These are phyloP conservation scores for Silvanus unidentatus DNA, from an alignment of 2,888 invertebrate genomes.

Conservation along the genomic window DNA sequence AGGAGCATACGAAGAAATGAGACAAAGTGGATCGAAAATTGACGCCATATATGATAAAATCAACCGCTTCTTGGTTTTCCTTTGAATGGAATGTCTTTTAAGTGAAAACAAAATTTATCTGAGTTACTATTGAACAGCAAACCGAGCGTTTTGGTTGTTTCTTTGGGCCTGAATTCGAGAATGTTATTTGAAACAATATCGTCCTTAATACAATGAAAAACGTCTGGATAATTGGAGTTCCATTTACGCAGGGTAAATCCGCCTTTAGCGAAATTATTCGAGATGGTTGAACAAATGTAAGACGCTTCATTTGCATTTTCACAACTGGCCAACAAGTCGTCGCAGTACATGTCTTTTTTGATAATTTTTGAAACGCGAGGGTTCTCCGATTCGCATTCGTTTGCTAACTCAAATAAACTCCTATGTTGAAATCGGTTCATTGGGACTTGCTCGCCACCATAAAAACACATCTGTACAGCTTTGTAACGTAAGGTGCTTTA, in stretches of 20 bases:
- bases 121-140: too few species aligned
- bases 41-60: slow-evolving; percentile 13
- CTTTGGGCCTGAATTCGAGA: slow-evolving; percentile 1
- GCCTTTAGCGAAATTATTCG: slow-evolving; percentile 7
- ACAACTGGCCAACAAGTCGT: slow-evolving; percentile 16
- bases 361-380: too few species aligned
- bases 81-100: too few species aligned
- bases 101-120: too few species aligned
- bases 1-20: slow-evolving; percentile 8
- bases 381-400: too few species aligned
- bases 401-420: too few species aligned
- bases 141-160: slow-evolving; percentile 8
- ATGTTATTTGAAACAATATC: background rate
- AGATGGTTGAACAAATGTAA: slow-evolving; percentile 8
- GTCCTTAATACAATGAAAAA: slow-evolving; percentile 5
- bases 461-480: too few species aligned
- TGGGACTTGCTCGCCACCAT: too few species aligned
- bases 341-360: too few species aligned
- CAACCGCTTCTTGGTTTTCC: slow-evolving; percentile 7
- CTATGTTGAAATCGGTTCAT: too few species aligned
- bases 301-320: slow-evolving; percentile 16
- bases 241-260: too few species aligned
- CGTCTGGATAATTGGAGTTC: slow-evolving; percentile 15
- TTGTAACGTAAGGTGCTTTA: too few species aligned
- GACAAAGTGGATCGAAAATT: slow-evolving; percentile 16